phyloP scores from a whole-genome alignment of 2,797 vertebrate genomes.

The Lacerta viridis region DNA sequence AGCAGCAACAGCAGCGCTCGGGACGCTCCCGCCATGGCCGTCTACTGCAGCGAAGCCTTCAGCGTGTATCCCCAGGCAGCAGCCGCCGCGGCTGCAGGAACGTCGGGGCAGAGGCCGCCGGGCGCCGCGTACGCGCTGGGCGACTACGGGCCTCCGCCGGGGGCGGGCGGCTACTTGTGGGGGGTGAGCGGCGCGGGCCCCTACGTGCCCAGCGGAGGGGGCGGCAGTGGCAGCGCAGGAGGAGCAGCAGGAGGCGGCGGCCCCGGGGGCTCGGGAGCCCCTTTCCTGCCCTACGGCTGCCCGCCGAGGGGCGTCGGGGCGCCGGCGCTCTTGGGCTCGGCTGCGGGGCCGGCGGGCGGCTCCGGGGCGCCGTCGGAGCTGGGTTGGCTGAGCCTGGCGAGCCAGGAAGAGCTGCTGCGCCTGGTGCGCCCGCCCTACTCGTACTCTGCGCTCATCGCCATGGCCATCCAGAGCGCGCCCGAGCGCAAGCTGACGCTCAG shows the following conservation, averaged over 20 bases:
- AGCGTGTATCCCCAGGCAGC: constrained; percentile 88
- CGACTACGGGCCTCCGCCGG: constrained; percentile 87
- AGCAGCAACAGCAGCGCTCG: constrained; percentile 78
- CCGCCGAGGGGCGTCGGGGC: constrained; percentile 65
- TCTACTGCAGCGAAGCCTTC: constrained; percentile 94
- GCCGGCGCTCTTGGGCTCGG: constrained; percentile 21
- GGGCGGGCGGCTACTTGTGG: constrained; percentile 88
- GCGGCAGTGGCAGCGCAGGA: constrained; percentile 77
- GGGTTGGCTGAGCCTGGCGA: constrained; percentile 93
- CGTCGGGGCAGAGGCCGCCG: constrained; percentile 76
- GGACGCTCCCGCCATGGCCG: constrained; percentile 90
- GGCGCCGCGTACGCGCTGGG: constrained; percentile 87
- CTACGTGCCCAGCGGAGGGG: constrained; percentile 84
- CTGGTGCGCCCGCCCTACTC: constrained; percentile 97
- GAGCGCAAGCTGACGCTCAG: constrained; percentile 95
- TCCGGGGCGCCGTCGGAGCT: constrained; percentile 82
- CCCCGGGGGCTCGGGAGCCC: constrained; percentile 71
- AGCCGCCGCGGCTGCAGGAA: constrained; percentile 82
- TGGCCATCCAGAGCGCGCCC: constrained; percentile 97
- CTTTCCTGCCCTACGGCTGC: constrained; percentile 84
- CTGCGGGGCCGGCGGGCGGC: neutral
- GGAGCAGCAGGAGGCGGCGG: constrained; percentile 30
- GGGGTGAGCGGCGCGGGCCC: constrained; percentile 85
- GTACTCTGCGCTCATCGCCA: constrained; percentile 97
- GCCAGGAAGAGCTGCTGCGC: constrained; percentile 96